Base-by-base conservation (phyloP, 2,888 invertebrate species). In the Eutolmus rufibarbis region DNA sequence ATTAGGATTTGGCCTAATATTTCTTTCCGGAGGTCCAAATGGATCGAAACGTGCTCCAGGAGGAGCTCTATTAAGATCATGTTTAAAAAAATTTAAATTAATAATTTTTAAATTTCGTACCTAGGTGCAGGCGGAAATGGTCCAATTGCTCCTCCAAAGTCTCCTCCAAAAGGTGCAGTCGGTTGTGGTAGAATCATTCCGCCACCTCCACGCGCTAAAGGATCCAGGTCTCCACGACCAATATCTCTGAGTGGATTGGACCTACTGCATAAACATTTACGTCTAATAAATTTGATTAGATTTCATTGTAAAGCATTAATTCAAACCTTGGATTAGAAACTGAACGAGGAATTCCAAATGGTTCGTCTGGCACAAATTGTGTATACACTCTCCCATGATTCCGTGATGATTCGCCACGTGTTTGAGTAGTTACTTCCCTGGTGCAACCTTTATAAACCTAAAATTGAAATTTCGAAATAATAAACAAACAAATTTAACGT, bases 21-120 rank as follows among this genome's bases (percentile, higher is more conserved):
- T 93, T 88, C 93, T 90, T 51, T 92, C 94, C 7, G 94, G 94
- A 0, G 97, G 97, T 0, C 96, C 95, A 91, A 97, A 96, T 0
- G 97, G 98, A 93, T 98, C 97, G 92, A 97, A 98, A 87, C 97
- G 94, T 3, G 97, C 96, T 16, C 97, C 96, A 0, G 97, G 97
- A 1, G 82, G 74, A 51, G 28, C 37, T 78, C 78, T 86, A 46
- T 31, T 23, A 84, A 51, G 16, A 40, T 1, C 1, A 76, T 40
- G n/a, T 56, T 56, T 37, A 46, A 5, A 40, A 40, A 46, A 46
- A 46, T 16, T 14, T 0, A 46, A 46, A 14, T 3, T 4, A 19
- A 84, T 14, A 66, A 57, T 12, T 84, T n/a, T 37, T 12, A 57
- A 19, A 74, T 74, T n/a, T n/a, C 40, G 28, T 34, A 85, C 85